Evolutionary conservation across 2,888 invertebrate genomes (phyloP).

Genomic region (Aspidiotus rigidus): DNA sequence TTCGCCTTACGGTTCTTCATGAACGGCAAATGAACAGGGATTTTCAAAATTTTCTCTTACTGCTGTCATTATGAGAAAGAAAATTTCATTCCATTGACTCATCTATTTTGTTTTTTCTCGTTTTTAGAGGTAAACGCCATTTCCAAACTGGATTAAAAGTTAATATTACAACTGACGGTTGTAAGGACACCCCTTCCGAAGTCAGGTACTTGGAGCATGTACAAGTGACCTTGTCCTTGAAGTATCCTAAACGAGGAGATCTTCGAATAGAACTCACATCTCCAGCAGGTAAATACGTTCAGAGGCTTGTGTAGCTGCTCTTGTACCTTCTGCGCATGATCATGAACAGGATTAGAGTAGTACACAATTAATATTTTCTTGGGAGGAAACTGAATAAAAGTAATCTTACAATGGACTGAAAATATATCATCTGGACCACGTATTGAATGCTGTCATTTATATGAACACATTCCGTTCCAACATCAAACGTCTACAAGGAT

Average conservation of each 20-base stretch:
- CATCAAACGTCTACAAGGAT: too few relatives aligned
- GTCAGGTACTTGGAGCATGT: constrained; percentile 68
- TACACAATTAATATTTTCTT: too few relatives aligned
- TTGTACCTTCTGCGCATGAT: neutral
- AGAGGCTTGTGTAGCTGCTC: neutral
- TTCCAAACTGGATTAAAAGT: neutral
- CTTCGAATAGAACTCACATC: constrained; percentile 65
- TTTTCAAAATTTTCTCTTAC: constrained; percentile 1
- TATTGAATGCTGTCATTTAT: too few relatives aligned
- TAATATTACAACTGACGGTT: constrained; percentile 36
- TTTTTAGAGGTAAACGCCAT: neutral
- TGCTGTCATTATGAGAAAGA: neutral
- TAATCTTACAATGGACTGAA: too few relatives aligned
- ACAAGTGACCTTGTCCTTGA: constrained; percentile 61
- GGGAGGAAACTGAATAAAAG: too few relatives aligned
- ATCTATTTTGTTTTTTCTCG: neutral
- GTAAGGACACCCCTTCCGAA: constrained; percentile 36
- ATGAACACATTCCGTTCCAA: too few relatives aligned
- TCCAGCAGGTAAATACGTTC: constrained; percentile 55
- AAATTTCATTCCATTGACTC: too few relatives aligned
- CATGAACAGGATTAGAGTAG: too few relatives aligned
- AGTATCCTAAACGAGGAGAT: constrained; percentile 64
- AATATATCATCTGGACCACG: too few relatives aligned
- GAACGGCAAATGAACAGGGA: neutral
- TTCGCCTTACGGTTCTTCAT: neutral